A percentile compares a stretch with the other conserved stretches of the same genome.
Conservation (phyloP, 2,113 vertebrate species). For the Taxidea taxus region DNA sequence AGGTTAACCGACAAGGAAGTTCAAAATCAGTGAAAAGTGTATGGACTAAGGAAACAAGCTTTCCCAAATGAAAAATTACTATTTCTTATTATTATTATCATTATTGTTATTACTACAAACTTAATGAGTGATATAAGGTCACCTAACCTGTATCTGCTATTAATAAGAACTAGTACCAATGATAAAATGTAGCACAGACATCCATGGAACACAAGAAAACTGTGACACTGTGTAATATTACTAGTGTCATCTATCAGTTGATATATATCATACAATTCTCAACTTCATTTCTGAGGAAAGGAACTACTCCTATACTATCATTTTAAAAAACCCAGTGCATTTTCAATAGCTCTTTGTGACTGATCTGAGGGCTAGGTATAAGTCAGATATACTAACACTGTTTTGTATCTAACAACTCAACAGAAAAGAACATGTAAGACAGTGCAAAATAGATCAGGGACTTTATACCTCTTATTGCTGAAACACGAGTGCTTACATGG, state of each 20-base stretch:
- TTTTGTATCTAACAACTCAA: not conserved
- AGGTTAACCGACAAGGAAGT: not conserved
- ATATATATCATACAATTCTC: not conserved
- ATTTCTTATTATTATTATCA: not conserved
- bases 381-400: not conserved
- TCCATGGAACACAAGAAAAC: not conserved
- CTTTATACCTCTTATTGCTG: not conserved
- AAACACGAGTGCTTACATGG: not conserved
- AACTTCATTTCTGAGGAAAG: not conserved
- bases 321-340: not conserved
- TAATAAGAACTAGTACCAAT: not conserved
- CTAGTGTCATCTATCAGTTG: not conserved
- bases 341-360: not conserved
- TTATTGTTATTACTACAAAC: not conserved
- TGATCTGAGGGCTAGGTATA: not conserved
- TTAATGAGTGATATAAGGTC: not conserved
- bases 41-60: not conserved
- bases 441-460: not conserved
- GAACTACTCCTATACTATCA: not conserved
- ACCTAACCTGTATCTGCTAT: not conserved
- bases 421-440: not conserved
- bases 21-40: constrained; percentile 12
- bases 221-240: not conserved
- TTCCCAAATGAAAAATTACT: not conserved
- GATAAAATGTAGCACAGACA: not conserved